Base-by-base conservation (phyloP, 2,888 invertebrate genomes). In the Agrotis clavis region DNA sequence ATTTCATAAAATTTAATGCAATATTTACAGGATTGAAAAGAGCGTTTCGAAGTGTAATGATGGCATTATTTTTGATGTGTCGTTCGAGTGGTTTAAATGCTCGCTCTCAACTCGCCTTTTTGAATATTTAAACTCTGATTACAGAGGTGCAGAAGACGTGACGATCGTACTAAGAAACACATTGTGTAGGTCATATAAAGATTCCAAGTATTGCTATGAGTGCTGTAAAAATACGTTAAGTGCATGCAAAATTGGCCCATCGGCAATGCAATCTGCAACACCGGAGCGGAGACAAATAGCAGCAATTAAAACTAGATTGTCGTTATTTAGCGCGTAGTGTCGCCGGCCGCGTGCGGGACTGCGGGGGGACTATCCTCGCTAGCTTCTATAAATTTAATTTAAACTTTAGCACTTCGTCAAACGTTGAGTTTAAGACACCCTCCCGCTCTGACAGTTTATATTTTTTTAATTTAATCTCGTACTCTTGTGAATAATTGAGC, bases 321-420 rank as follows among this genome's bases (percentile, higher is more conserved):
- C 89, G 90, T 93, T 90, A 90, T 93, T 93, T 92, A 91, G 89
- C 74, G 64, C 70, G 77, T 19, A 61, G 71, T 69, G 67, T 67
- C 78, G 63, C 66, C 77, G 84, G 90, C 85, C 87, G 89, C 85
- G 89, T 87, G 87, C 88, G 84, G 51, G 51, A 19, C 51, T 87
- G 41, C 11, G 88, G 84, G 74, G 80, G 77, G 81, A 54, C 92
- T 90, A 87, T 77, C 54, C 82, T 71, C 64, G 87, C 89, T 72
- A 64, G 87, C 89, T 89, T 89, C 86, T 87, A 89, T 89, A 89
- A 92, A 93, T 93, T 93, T 92, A 92, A 94, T 94, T 92, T 92
- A 92, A 94, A 94, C 91, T 94, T 94, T 92, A 88, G 87, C 90
- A 87, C 92, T 93, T 88, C 90, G 89, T 93, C 92, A 93, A 92